Percentiles rank a stretch among this genome's conserved stretches.
phyloP scores from a whole-genome alignment of 2,888 invertebrate species.

The Xylophagus ater region DNA sequence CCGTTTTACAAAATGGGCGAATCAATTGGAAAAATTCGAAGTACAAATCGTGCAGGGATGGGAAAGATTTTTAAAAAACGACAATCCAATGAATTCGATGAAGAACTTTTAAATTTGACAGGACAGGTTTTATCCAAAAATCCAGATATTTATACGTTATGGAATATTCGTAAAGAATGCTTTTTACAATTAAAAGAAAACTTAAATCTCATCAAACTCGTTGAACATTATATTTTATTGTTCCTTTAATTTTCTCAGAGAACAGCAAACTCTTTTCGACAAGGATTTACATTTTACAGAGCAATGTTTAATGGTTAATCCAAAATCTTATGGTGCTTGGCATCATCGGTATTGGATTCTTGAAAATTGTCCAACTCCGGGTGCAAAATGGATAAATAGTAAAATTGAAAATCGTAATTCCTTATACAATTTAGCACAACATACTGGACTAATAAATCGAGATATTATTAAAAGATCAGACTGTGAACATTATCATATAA shows the following conservation, averaged over 20 bases:
- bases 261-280: slow-evolving; percentile 43
- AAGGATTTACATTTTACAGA: slow-evolving; percentile 71
- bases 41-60: slow-evolving; percentile 63
- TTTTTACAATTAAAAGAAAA: slow-evolving; percentile 36
- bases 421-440: slow-evolving; percentile 39
- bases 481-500: not conserved
- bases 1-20: slow-evolving; percentile 65
- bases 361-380: slow-evolving; percentile 57
- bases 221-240: not conserved
- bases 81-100: slow-evolving; percentile 51
- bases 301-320: slow-evolving; percentile 75
- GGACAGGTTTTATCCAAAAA: slow-evolving; percentile 69
- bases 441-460: slow-evolving; percentile 17
- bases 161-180: slow-evolving; percentile 88
- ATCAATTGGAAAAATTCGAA: slow-evolving; percentile 50
- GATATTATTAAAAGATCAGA: slow-evolving; percentile 1
- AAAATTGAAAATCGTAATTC: slow-evolving; percentile 62
- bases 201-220: not conserved
- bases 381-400: slow-evolving; percentile 62
- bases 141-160: slow-evolving; percentile 89
- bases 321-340: slow-evolving; percentile 96
- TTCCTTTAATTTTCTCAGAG: slow-evolving; percentile 1
- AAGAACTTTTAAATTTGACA: slow-evolving; percentile 57
- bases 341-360: slow-evolving; percentile 90
- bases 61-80: slow-evolving; percentile 59